A percentile compares a stretch with the other conserved stretches of the same genome.
Evolutionary conservation across 2,113 vertebrate species (phyloP).

Genomic region (Copsychus sechellarum): DNA sequence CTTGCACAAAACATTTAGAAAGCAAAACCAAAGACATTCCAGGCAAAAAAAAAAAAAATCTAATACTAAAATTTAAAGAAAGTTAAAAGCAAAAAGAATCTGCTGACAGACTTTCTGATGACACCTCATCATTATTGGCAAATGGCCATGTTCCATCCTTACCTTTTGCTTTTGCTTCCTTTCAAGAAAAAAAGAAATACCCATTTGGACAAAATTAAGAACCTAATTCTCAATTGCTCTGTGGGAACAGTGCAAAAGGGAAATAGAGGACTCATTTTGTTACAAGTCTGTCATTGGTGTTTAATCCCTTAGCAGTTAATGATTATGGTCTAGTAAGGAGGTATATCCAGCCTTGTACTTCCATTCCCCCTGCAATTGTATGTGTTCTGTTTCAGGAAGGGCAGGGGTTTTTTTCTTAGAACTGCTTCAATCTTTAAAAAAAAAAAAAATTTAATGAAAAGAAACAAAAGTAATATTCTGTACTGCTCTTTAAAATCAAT

Average conservation of each 20-base stretch:
- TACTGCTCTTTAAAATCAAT: neutral
- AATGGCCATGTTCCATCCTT: neutral
- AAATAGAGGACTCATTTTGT: slow-evolving; percentile 65
- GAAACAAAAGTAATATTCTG: slow-evolving; percentile 19
- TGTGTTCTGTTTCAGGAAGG: neutral
- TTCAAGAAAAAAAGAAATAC: slow-evolving; percentile 74
- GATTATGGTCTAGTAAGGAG: slow-evolving; percentile 80
- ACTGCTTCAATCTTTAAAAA: neutral
- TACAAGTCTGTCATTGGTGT: slow-evolving; percentile 75
- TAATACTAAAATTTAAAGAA: neutral
- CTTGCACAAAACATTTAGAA: neutral
- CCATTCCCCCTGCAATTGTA: neutral
- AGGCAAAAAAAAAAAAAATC: neutral
- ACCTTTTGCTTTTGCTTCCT: neutral
- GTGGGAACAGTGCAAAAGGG: slow-evolving; percentile 59
- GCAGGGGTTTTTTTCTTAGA: neutral
- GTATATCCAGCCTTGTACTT: slow-evolving; percentile 22
- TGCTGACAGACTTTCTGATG: neutral
- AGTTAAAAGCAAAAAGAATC: neutral
- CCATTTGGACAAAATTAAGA: slow-evolving; percentile 66
- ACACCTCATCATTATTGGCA: neutral
- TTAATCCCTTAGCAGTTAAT: slow-evolving; percentile 79
- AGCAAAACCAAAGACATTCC: neutral
- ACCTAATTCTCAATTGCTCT: slow-evolving; percentile 27
- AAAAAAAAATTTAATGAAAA: neutral